Evolutionary conservation across 2,888 invertebrate species (phyloP).

Genomic region (Thereva unica): DNA sequence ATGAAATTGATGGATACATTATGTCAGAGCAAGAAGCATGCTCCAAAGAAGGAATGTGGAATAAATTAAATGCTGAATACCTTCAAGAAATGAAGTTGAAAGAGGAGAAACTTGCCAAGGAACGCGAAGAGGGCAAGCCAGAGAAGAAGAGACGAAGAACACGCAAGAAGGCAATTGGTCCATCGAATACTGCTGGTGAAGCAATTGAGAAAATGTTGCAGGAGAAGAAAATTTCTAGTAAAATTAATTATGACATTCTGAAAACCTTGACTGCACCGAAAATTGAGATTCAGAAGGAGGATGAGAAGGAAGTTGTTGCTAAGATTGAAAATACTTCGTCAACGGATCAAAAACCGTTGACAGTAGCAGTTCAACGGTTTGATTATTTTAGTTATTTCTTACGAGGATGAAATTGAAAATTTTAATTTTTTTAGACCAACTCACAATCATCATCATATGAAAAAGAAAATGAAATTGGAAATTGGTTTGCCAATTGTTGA

Average conservation of each 20-base stretch:
- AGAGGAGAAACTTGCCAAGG: constrained; percentile 78
- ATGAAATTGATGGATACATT: constrained; percentile 86
- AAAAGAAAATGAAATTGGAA: constrained; percentile 24
- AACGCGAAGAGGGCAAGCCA: constrained; percentile 85
- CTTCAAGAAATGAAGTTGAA: constrained; percentile 83
- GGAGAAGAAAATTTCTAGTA: constrained; percentile 93
- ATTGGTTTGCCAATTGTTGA: constrained; percentile 29
- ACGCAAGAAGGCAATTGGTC: constrained; percentile 67
- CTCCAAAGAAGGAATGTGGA: constrained; percentile 85
- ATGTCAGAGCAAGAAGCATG: constrained; percentile 78
- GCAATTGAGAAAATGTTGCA: constrained; percentile 96
- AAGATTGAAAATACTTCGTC: background rate
- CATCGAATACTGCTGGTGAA: constrained; percentile 76
- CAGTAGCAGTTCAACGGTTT: background rate
- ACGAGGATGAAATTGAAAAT: background rate
- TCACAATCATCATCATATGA: background rate
- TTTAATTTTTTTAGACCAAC: background rate
- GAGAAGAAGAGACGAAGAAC: constrained; percentile 75
- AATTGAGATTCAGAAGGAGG: background rate
- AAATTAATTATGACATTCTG: constrained; percentile 97
- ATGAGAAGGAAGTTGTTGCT: background rate
- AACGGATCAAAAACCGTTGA: background rate
- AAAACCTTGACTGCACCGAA: constrained; percentile 66
- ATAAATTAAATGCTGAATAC: constrained; percentile 83
- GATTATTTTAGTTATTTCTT: background rate